Evolutionary conservation across 2,113 vertebrate genomes (phyloP).

Genomic region (Pangasianodon gigas): DNA sequence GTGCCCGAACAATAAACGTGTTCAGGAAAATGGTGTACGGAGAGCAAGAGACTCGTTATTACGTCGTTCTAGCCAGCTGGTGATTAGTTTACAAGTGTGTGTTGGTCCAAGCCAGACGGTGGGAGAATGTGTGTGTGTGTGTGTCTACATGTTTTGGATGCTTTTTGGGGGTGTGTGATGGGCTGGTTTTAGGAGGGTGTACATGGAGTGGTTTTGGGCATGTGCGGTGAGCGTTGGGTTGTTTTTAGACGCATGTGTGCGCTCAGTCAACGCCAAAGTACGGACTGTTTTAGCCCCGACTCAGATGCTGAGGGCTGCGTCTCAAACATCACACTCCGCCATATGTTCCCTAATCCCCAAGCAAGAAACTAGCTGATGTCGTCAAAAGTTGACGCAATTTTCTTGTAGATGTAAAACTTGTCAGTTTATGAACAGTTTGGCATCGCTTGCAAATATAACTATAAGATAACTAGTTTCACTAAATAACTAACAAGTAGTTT

Average conservation of each 20-base stretch:
- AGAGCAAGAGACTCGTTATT: background rate
- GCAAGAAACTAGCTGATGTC: background rate
- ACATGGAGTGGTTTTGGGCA: background rate
- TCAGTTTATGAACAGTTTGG: background rate
- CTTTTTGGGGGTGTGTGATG: background rate
- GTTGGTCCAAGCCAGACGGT: background rate
- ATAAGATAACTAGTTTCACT: background rate
- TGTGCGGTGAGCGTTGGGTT: background rate
- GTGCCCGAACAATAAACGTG: background rate
- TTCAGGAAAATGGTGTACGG: background rate
- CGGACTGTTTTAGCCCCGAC: background rate
- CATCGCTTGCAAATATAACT: background rate
- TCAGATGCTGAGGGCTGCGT: background rate
- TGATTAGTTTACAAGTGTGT: constrained; percentile 16
- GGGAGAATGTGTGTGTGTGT: background rate
- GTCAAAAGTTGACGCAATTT: background rate
- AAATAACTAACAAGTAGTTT: background rate
- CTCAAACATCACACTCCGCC: background rate
- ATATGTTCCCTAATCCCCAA: background rate
- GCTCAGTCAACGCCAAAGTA: background rate
- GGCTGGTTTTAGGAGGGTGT: background rate
- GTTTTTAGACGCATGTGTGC: background rate
- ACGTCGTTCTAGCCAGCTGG: background rate
- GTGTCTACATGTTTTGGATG: constrained; percentile 5
- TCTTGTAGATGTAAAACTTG: background rate